These are phyloP conservation scores for Dromiciops gliroides DNA, from an alignment of 2,113 vertebrate species.

Conservation along the genomic window DNA sequence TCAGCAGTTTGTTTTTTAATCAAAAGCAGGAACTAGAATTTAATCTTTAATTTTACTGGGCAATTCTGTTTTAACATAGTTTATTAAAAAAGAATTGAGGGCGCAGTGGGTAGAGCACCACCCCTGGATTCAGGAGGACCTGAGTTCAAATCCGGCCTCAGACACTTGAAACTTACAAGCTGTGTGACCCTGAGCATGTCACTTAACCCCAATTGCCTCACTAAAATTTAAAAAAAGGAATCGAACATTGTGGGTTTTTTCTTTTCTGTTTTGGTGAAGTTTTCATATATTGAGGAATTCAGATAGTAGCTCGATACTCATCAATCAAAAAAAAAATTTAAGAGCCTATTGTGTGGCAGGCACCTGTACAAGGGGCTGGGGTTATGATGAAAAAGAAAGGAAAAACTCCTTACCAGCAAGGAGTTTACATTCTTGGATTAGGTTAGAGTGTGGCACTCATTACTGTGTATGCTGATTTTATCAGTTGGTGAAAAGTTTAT, in stretches of 20 bases:
- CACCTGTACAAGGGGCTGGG: background rate
- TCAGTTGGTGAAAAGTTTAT: slow-evolving; percentile 9
- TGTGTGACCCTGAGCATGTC: too few relatives aligned
- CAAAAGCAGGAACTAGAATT: slow-evolving; percentile 10
- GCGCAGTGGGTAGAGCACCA: too few relatives aligned
- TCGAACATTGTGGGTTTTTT: too few relatives aligned
- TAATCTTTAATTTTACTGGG: background rate
- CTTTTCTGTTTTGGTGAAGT: background rate
- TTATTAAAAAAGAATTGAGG: slow-evolving; percentile 1
- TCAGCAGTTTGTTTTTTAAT: background rate
- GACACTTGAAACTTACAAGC: too few relatives aligned
- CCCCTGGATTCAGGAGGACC: too few relatives aligned
- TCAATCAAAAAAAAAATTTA: background rate
- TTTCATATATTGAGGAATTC: background rate
- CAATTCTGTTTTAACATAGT: background rate
- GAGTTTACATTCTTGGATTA: background rate
- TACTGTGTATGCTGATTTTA: slow-evolving; percentile 16
- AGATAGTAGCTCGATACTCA: background rate
- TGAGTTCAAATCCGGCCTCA: too few relatives aligned
- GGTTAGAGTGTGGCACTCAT: background rate
- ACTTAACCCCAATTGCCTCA: too few relatives aligned
- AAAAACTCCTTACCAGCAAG: background rate
- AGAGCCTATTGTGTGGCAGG: background rate
- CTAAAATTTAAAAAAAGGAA: too few relatives aligned
- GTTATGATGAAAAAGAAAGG: background rate